A percentile compares a stretch with the other conserved stretches of the same genome.
Conservation (phyloP, 2,888 invertebrate genomes). For the Pinctada fucata region DNA sequence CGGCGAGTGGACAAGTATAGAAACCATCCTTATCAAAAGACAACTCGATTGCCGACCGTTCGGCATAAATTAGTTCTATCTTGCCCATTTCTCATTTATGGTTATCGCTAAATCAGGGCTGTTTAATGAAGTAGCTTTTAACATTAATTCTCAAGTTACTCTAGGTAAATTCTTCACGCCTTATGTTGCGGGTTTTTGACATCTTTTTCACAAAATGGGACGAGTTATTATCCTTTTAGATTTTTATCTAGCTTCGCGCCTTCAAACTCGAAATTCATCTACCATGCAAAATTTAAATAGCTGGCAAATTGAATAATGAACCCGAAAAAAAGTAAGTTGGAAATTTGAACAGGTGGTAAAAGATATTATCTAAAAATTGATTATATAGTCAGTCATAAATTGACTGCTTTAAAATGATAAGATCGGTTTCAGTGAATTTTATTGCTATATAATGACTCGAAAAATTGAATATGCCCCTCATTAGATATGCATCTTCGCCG, state of each 20-base stretch:
- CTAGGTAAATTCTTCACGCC: neutral
- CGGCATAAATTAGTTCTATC: too few species aligned
- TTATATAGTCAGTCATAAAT: conserved; percentile 38
- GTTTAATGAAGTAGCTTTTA: conserved; percentile 1
- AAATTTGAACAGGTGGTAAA: conserved; percentile 38
- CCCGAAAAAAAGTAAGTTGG: conserved; percentile 15
- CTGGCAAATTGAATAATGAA: conserved; percentile 26
- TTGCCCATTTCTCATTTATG: neutral
- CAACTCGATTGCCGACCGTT: too few species aligned
- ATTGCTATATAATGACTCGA: conserved; percentile 38
- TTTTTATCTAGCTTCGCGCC: neutral
- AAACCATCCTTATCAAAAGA: too few species aligned
- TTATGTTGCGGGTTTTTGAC: conserved; percentile 2
- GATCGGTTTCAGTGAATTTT: conserved; percentile 30
- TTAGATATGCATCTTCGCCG: conserved; percentile 35
- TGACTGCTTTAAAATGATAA: conserved; percentile 35
- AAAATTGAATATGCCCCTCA: conserved; percentile 37
- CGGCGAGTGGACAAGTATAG: too few species aligned
- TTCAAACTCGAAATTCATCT: conserved; percentile 11
- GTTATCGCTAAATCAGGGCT: neutral
- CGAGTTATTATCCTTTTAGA: neutral
- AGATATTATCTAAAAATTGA: conserved; percentile 40
- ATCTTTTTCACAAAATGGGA: conserved; percentile 4
- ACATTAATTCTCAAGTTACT: neutral
- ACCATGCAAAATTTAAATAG: conserved; percentile 30